Conservation (phyloP, 2,797 vertebrate genomes). For the Sebastes nivosus region DNA sequence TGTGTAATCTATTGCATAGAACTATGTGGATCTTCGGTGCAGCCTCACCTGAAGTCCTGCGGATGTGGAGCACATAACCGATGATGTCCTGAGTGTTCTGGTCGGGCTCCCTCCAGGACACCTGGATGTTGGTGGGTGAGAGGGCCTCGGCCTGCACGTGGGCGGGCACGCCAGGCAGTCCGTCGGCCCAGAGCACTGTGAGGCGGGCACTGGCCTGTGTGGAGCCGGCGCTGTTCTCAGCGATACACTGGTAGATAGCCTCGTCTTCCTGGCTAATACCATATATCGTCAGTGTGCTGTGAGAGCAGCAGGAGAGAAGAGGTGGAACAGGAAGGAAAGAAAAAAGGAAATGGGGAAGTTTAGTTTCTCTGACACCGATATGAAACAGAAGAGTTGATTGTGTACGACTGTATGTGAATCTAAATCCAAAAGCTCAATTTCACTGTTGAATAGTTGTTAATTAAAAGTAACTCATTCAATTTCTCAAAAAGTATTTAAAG, state of each 20-base stretch:
- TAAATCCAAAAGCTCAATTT: not conserved
- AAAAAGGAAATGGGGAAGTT: not conserved
- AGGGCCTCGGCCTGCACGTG: conserved; percentile 86
- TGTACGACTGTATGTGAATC: not conserved
- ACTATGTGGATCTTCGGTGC: not conserved
- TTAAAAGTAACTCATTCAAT: not conserved
- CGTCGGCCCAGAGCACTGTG: conserved; percentile 94
- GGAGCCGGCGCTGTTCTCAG: conserved; percentile 96
- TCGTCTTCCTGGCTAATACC: conserved; percentile 93
- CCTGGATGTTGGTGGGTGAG: conserved; percentile 91
- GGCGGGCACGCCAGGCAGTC: conserved; percentile 89
- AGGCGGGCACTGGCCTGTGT: conserved; percentile 95
- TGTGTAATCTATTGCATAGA: not conserved
- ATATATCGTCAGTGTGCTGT: conserved; percentile 93
- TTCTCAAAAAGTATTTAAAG: too few relatives aligned
- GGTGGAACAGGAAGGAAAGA: not conserved
- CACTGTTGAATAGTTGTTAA: not conserved
- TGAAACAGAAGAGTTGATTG: not conserved
- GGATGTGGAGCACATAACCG: conserved; percentile 95
- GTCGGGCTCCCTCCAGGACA: conserved; percentile 93
- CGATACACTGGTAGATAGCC: conserved; percentile 98
- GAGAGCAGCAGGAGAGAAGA: not conserved
- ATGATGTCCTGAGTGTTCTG: conserved; percentile 97
- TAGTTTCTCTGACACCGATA: not conserved
- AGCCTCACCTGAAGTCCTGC: conserved; percentile 87